These are phyloP conservation scores for Baccha elongata DNA, from an alignment of 2,888 invertebrate species.

Conservation along the genomic window DNA sequence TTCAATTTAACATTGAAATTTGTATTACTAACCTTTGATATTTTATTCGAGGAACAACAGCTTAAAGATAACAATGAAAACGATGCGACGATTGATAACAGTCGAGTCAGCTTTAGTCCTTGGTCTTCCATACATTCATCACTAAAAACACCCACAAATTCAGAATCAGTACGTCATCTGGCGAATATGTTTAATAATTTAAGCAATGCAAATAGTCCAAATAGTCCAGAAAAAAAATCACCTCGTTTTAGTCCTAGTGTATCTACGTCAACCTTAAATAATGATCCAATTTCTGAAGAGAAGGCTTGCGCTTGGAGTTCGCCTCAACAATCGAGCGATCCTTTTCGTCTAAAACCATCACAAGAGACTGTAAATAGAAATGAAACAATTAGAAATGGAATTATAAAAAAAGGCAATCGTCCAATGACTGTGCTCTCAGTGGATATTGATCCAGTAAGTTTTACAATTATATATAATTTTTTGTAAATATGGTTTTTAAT, in stretches of 20 bases:
- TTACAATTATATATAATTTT: slow-evolving; percentile 12
- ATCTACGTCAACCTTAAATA: slow-evolving; percentile 55
- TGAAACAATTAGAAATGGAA: slow-evolving; percentile 80
- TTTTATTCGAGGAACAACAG: slow-evolving; percentile 22
- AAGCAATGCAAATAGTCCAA: slow-evolving; percentile 63
- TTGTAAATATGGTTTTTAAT: slow-evolving; percentile 31
- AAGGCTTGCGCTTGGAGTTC: slow-evolving; percentile 47
- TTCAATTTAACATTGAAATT: background rate
- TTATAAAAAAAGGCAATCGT: slow-evolving; percentile 77
- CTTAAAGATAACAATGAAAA: slow-evolving; percentile 43
- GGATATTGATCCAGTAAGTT: slow-evolving; percentile 87
- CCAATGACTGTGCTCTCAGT: slow-evolving; percentile 85
- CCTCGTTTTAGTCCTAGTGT: slow-evolving; percentile 60
- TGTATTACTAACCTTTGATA: background rate
- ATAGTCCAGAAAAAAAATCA: slow-evolving; percentile 39
- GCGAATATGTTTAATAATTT: slow-evolving; percentile 67
- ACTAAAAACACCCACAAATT: slow-evolving; percentile 70
- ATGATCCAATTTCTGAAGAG: slow-evolving; percentile 47
- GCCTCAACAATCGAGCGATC: slow-evolving; percentile 71
- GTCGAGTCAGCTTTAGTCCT: slow-evolving; percentile 40
- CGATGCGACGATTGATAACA: slow-evolving; percentile 61
- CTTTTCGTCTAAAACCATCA: slow-evolving; percentile 79
- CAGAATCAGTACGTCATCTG: slow-evolving; percentile 62
- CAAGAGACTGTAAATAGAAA: slow-evolving; percentile 77
- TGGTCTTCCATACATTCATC: slow-evolving; percentile 67